Evolutionary conservation across 2,888 invertebrate genomes (phyloP).

Genomic region (Epinotia bilunana): DNA sequence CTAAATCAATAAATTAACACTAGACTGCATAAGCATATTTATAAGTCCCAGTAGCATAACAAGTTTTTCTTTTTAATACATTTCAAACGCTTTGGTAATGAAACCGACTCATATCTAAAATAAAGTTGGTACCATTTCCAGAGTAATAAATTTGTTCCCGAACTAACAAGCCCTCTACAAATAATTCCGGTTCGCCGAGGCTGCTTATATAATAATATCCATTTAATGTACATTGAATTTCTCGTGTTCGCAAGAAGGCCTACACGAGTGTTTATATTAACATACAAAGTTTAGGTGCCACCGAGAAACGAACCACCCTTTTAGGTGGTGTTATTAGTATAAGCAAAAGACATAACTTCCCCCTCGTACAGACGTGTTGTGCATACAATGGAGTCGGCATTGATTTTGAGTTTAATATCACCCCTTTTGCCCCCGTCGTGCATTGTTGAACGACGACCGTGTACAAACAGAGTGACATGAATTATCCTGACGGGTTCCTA

Average conservation of each 20-base stretch:
- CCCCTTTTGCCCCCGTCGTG: slow-evolving; percentile 67
- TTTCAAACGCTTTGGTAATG: background rate
- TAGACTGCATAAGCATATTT: too few relatives aligned
- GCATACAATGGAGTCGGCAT: slow-evolving; percentile 80
- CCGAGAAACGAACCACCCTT: slow-evolving; percentile 74
- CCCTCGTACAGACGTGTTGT: slow-evolving; percentile 72
- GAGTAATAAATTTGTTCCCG: slow-evolving; percentile 25
- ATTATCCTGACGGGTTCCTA: slow-evolving; percentile 75
- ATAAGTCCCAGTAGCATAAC: background rate
- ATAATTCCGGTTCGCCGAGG: slow-evolving; percentile 62
- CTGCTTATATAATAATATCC: slow-evolving; percentile 68
- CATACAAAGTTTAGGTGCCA: slow-evolving; percentile 77
- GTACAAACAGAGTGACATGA: slow-evolving; percentile 75
- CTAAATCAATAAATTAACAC: too few relatives aligned
- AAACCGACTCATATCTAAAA: slow-evolving; percentile 1
- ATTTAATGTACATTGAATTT: slow-evolving; percentile 70
- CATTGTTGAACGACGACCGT: slow-evolving; percentile 61
- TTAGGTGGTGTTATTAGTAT: slow-evolving; percentile 79
- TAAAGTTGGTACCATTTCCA: slow-evolving; percentile 4
- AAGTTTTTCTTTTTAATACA: background rate
- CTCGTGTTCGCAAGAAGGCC: slow-evolving; percentile 69
- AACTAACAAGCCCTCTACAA: slow-evolving; percentile 55
- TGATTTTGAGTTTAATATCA: slow-evolving; percentile 81
- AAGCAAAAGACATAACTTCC: slow-evolving; percentile 79
- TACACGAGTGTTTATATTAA: slow-evolving; percentile 80